Evolutionary conservation across 2,797 vertebrate genomes (phyloP), one percentile per base, ranked within the genome.

Genomic region (Ciconia nigra): DNA sequence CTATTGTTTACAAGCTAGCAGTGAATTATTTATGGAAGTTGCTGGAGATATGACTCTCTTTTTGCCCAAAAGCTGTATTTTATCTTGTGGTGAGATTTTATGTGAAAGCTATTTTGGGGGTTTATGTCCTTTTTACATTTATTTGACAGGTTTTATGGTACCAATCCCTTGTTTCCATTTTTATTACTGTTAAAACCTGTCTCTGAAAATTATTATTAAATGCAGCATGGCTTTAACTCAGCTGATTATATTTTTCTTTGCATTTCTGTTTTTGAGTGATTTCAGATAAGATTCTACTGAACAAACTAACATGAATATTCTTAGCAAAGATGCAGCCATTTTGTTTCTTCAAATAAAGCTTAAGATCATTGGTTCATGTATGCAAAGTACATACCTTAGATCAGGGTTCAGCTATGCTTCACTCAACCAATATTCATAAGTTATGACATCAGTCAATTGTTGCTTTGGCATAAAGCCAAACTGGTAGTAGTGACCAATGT

Each of bases 21-120:
- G 96, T 98, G 97, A 98, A 98, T 98, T 98, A 98, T 98, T 97
- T 98, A 98, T 97, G 95, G 96, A 97, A 97, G 95, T 97, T 98
- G 67, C 95, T 73, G 29, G 77, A 97, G 94, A 98, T 94, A 87
- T 9, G 59, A 89, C 66, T 97, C 85, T 71, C 74, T 89, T 95
- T 96, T 95, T 94, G 89, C 88, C 86, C 91, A 37, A 97, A 96
- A 97, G 86, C 92, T 96, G 70, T 96, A 94, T 98, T 98, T 97
- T 97, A 93, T 96, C 91, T 96, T 93, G 83, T 86, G 31, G 84
- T 83, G 90, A 96, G 80, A 85, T 94, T 98, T 98, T 98, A 97
- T 90, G 66, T 96, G 91, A 97, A 97, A 97, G 71, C 61, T 92
- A 62, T 95, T 97, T 94, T 65, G 25, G n/a, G 37, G n/a, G 28